Conservation (phyloP, 1,140 invertebrate genomes). For the Drosophila oshimai region DNA sequence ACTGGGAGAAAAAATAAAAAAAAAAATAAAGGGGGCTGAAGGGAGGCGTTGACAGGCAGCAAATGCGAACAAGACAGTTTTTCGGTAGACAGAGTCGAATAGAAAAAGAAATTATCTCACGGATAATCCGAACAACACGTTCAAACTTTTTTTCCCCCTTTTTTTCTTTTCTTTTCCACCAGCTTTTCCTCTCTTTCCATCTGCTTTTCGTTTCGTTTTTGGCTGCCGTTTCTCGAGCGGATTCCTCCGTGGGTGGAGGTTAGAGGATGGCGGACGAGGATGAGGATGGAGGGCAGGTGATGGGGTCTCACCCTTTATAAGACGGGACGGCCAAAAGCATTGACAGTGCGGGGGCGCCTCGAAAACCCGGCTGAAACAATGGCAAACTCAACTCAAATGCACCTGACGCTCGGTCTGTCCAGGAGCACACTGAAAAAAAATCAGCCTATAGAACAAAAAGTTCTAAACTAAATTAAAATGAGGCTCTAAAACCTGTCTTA, state of each 20-base stretch:
- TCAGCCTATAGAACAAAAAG: neutral
- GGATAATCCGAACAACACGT: constrained; percentile 79
- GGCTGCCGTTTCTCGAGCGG: constrained; percentile 39
- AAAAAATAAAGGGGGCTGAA: neutral
- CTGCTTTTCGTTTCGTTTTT: constrained; percentile 6
- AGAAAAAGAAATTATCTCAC: constrained; percentile 76
- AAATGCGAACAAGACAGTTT: constrained; percentile 76
- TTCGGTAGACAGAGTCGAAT: constrained; percentile 48
- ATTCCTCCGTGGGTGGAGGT: constrained; percentile 23
- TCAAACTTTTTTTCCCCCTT: constrained; percentile 39
- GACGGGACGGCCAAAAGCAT: constrained; percentile 45
- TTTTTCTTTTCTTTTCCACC: constrained; percentile 11
- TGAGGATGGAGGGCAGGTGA: constrained; percentile 15
- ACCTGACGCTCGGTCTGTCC: constrained; percentile 20
- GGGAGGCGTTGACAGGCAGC: constrained; percentile 75
- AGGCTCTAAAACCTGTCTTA: no score
- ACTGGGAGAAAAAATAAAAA: neutral
- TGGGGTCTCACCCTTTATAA: constrained; percentile 72
- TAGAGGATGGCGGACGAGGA: neutral
- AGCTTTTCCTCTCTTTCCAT: constrained; percentile 17
- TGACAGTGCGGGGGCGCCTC: constrained; percentile 62
- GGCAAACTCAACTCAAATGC: constrained; percentile 28
- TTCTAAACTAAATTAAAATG: neutral
- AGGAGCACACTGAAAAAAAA: constrained; percentile 5
- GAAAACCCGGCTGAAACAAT: constrained; percentile 31